These are phyloP conservation scores for Myotis davidii DNA, from an alignment of 2,113 vertebrate species.

Conservation along the genomic window DNA sequence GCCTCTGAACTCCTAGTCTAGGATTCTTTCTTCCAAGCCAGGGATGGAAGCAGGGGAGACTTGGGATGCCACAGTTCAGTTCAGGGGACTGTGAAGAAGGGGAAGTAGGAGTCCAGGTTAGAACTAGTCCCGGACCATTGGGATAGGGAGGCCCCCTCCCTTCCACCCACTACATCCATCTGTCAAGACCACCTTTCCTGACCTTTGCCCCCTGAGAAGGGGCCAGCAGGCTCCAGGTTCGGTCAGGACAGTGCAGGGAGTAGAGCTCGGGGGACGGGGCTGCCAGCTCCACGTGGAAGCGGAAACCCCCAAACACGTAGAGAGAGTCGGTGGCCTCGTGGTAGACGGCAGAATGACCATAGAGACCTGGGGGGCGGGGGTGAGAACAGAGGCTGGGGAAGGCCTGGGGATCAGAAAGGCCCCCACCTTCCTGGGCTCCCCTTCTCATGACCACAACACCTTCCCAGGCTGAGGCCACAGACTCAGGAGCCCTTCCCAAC, in stretches of 20 bases:
- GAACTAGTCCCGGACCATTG: background rate
- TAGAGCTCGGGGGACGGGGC: conserved; percentile 93
- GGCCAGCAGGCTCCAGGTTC: conserved; percentile 94
- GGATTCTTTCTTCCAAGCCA: background rate
- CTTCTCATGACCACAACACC: background rate
- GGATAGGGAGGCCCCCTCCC: background rate
- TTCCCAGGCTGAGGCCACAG: background rate
- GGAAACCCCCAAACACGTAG: conserved; percentile 95
- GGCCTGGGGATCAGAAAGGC: background rate
- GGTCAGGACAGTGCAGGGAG: conserved; percentile 92
- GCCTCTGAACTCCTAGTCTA: background rate
- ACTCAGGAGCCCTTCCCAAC: background rate
- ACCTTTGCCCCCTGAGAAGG: conserved; percentile 94
- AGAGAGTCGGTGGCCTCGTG: conserved; percentile 93
- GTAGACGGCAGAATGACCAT: conserved; percentile 93
- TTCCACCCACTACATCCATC: too few species aligned
- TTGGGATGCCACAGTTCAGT: background rate
- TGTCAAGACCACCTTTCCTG: conserved; percentile 40
- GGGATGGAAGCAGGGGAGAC: background rate
- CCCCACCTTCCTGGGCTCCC: background rate
- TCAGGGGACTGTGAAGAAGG: background rate
- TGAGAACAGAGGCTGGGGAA: background rate
- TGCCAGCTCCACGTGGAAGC: conserved; percentile 94
- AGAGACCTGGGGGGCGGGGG: conserved; percentile 85
- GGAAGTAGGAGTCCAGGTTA: background rate